A percentile compares a stretch with the other conserved stretches of the same genome.
Evolutionary conservation across 2,113 vertebrate species (phyloP).

Genomic region (Cyprinodon brontotheroides): DNA sequence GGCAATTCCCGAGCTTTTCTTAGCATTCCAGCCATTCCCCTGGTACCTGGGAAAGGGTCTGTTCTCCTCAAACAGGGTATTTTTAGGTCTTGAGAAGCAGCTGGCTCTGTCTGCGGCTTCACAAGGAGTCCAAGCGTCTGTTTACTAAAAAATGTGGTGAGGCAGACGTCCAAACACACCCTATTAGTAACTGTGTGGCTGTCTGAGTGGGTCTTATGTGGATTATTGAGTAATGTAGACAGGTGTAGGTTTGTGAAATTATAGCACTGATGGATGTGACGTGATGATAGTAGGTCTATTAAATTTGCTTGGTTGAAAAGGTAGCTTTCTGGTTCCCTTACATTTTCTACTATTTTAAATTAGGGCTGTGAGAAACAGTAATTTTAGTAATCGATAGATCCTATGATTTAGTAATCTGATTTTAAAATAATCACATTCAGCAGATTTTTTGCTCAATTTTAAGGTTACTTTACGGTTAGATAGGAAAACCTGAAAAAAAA

Average conservation of each 20-base stretch:
- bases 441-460: no score
- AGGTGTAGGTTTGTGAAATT: constrained; percentile 30
- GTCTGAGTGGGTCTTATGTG: constrained; percentile 5
- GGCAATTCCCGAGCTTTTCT: constrained; percentile 23
- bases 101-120: constrained; percentile 45
- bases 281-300: constrained; percentile 2
- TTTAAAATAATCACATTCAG: no score
- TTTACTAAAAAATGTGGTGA: constrained; percentile 36
- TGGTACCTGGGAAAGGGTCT: constrained; percentile 70
- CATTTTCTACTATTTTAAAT: constrained; percentile 6
- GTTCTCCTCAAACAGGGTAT: constrained; percentile 49
- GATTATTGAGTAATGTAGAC: constrained; percentile 8
- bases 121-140: constrained; percentile 23
- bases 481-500: no score
- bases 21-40: constrained; percentile 70
- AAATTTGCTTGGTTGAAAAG: constrained; percentile 17
- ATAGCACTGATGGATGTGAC: constrained; percentile 5
- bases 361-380: no score
- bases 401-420: no score
- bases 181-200: not conserved
- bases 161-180: constrained; percentile 10
- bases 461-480: no score
- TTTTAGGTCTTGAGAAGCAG: constrained; percentile 67
- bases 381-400: no score
- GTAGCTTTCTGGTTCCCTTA: not conserved